These are phyloP conservation scores for Microctonus brassicae DNA, from an alignment of 2,888 invertebrate species.

Conservation along the genomic window DNA sequence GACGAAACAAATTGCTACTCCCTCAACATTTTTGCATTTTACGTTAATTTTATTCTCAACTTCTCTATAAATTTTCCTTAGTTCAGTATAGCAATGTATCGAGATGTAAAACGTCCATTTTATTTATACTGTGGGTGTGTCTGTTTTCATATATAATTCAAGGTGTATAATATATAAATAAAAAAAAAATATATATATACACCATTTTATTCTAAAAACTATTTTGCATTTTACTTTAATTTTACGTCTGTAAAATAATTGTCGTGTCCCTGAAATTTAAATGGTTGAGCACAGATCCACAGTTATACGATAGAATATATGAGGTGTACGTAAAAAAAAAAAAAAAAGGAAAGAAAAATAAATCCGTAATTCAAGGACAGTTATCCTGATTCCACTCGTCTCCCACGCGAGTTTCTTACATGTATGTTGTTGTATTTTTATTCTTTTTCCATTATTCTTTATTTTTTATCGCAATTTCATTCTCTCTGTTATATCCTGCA, in stretches of 20 bases:
- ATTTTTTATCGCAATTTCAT: neutral
- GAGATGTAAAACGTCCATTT: neutral
- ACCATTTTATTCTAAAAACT: neutral
- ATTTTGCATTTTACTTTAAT: conserved; percentile 41
- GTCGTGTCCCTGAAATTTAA: neutral
- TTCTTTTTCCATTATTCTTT: neutral
- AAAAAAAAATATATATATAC: neutral
- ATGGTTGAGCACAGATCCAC: neutral
- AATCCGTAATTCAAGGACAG: conserved; percentile 31
- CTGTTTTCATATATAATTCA: neutral
- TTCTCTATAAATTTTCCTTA: neutral
- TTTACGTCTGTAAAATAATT: conserved; percentile 28
- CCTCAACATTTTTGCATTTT: neutral
- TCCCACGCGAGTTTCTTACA: conserved; percentile 21
- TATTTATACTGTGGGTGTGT: neutral
- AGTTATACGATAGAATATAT: neutral
- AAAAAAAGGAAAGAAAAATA: neutral
- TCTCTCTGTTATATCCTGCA: conserved; percentile 4
- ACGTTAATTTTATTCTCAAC: conserved; percentile 5
- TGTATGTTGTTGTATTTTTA: neutral
- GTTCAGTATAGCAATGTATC: neutral
- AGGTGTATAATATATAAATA: neutral
- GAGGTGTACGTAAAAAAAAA: neutral
- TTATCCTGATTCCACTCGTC: conserved; percentile 21
- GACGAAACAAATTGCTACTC: neutral